A percentile compares a stretch with the other conserved stretches of the same genome.
Evolutionary conservation across 1,140 invertebrate species (phyloP).

Genomic region (Cydia pomonella): DNA sequence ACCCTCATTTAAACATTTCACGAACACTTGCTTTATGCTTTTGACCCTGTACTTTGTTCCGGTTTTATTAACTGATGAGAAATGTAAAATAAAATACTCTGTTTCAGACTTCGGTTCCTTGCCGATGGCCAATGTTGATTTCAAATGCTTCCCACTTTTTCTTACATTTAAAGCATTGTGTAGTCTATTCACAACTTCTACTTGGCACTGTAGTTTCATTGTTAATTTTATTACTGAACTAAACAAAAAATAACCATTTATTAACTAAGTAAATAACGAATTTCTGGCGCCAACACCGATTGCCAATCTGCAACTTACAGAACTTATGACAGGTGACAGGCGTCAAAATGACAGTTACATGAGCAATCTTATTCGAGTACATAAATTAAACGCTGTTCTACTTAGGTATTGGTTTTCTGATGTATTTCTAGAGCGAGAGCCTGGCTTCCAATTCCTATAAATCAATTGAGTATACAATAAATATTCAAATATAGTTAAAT

Average conservation of each 20-base stretch:
- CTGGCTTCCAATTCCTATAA: no score
- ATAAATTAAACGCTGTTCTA: no score
- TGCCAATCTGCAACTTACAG: neutral
- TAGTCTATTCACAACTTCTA: constrained; percentile 83
- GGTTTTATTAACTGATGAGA: constrained; percentile 83
- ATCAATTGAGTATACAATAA: no score
- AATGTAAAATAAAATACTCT: constrained; percentile 84
- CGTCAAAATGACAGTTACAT: no score
- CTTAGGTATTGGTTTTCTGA: no score
- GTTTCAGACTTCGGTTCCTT: constrained; percentile 82
- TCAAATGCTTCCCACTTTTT: constrained; percentile 75
- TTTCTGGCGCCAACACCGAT: neutral
- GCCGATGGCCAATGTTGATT: constrained; percentile 84
- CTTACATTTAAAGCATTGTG: constrained; percentile 69
- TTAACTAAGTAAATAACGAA: neutral
- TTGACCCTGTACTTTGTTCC: constrained; percentile 86
- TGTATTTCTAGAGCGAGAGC: no score
- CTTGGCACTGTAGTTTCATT: constrained; percentile 86
- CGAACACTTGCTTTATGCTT: constrained; percentile 85
- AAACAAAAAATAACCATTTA: neutral
- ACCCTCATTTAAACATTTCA: constrained; percentile 86
- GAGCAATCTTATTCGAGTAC: no score
- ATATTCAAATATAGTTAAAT: no score
- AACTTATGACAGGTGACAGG: neutral
- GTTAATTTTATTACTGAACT: constrained; percentile 37